Conservation (phyloP, 2,113 vertebrate genomes). For the Archocentrus centrarchus region DNA sequence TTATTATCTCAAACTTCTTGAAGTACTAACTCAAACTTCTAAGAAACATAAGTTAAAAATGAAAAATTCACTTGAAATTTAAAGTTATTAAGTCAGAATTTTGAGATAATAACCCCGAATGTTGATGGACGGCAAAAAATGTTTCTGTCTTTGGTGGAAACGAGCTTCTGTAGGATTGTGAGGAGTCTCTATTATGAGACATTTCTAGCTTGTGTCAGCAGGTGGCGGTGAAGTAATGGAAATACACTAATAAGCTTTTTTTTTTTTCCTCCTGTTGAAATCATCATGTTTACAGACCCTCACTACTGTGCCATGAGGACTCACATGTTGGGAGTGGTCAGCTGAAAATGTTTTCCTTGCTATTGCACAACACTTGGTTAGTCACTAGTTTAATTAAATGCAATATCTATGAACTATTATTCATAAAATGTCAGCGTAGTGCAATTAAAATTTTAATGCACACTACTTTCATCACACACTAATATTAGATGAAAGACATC, state of each 20-base stretch:
- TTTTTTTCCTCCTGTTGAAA: neutral
- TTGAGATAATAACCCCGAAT: neutral
- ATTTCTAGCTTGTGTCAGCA: conserved; percentile 16
- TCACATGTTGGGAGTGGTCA: conserved; percentile 4
- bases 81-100: neutral
- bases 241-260: neutral
- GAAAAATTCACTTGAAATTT: neutral
- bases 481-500: conserved; percentile 8
- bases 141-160: neutral
- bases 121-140: neutral
- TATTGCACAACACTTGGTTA: conserved; percentile 6
- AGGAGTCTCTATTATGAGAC: neutral
- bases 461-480: neutral
- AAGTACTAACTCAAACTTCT: neutral
- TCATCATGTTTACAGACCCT: neutral
- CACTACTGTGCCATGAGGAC: neutral
- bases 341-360: neutral
- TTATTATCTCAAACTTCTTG: neutral
- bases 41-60: no score
- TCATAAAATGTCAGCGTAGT: conserved; percentile 27
- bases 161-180: no score
- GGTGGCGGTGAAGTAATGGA: conserved; percentile 41
- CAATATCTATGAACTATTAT: neutral
- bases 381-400: conserved; percentile 7
- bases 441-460: conserved; percentile 6